Evolutionary conservation across 2,888 invertebrate genomes (phyloP), one percentile per base, ranked within the genome.

Genomic region (Neelides folsomi): DNA sequence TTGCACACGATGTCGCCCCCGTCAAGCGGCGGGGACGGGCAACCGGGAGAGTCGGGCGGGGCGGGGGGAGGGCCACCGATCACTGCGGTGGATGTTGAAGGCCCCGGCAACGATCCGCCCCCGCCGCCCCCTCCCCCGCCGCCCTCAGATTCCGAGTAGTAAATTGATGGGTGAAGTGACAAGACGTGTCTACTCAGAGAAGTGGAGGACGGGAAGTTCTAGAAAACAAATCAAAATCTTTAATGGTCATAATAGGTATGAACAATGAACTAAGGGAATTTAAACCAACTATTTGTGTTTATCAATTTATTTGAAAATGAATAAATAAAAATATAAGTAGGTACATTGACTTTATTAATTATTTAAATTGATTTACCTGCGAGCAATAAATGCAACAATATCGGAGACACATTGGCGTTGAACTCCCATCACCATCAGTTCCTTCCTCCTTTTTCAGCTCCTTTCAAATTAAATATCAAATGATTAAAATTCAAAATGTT

Each of bases 401-500:
- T 12, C 63, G 63, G 46, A 63, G 56, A 52, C 60, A 60, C 34
- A 63, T 56, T 66, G 79, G 79, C 41, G 52, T 39, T 63, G 72
- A 71, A 27, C 44, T 43, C 66, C 76, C 77, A 68, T 83, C 83
- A 83, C 85, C 87, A 69, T 86, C 87, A 66, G 83, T 54, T 13
- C 53, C 57, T 40, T 58, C 80, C 77, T 88, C 87, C 75, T 88
- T 88, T 71, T 88, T 88, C 68, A 88, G 74, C 63, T 86, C 87
- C 88, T 88, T 77, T n/a, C n/a, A n/a, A n/a, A n/a, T n/a, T n/a
- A n/a, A n/a, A n/a, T n/a, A n/a, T n/a, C n/a, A n/a, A n/a, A n/a
- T n/a, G n/a, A n/a, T n/a, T n/a, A n/a, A n/a, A n/a, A n/a, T n/a
- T n/a, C n/a, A n/a, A n/a, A n/a, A n/a, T n/a, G n/a, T n/a, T n/a